Evolutionary conservation across 1,140 invertebrate genomes (phyloP).

Genomic region (Episyrphus balteatus): DNA sequence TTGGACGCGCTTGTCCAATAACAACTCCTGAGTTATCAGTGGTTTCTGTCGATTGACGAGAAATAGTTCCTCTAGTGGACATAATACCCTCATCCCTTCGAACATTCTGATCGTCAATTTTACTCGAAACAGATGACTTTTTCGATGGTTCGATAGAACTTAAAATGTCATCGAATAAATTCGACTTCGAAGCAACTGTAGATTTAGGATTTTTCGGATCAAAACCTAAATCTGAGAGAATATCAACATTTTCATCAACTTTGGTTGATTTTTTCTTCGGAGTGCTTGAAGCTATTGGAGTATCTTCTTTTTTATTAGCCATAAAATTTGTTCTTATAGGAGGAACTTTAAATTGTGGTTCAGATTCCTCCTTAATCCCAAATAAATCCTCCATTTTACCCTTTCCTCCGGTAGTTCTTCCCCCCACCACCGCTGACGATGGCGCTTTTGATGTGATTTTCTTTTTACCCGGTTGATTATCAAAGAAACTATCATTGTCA

Average conservation of each 20-base stretch:
- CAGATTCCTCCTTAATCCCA: constrained; percentile 29
- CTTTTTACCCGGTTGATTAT: constrained; percentile 23
- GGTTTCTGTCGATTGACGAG: constrained; percentile 31
- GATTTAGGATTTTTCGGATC: constrained; percentile 33
- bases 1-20: constrained; percentile 17
- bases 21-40: constrained; percentile 21
- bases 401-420: constrained; percentile 9
- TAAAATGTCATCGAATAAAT: constrained; percentile 19
- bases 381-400: constrained; percentile 31
- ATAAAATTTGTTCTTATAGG: not conserved
- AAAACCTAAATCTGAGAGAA: constrained; percentile 25
- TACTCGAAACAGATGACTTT: constrained; percentile 10
- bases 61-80: constrained; percentile 20
- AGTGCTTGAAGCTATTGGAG: not conserved
- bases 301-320: not conserved
- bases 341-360: constrained; percentile 4
- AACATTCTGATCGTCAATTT: not conserved
- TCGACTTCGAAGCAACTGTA: constrained; percentile 12
- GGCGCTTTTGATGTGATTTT: constrained; percentile 13
- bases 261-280: not conserved
- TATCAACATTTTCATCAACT: constrained; percentile 25
- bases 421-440: constrained; percentile 6
- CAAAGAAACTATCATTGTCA: constrained; percentile 43
- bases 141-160: constrained; percentile 16
- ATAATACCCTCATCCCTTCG: too few relatives aligned